Evolutionary conservation across 2,797 vertebrate species (phyloP).

Genomic region (Galagoides demidoff): DNA sequence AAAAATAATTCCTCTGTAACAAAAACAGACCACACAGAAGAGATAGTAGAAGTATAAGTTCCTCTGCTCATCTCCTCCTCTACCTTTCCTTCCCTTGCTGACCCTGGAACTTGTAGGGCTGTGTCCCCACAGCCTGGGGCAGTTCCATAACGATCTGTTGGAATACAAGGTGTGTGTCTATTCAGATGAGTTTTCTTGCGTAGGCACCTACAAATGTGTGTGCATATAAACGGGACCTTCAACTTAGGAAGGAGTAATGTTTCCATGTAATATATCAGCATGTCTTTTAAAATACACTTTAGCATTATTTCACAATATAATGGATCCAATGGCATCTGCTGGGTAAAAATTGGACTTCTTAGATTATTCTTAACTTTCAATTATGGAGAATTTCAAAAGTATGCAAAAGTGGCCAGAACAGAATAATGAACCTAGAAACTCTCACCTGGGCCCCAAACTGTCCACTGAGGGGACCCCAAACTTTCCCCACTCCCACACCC

Average conservation of each 20-base stretch:
- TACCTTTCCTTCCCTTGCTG: background rate
- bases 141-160: rapidly evolving
- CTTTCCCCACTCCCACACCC: background rate
- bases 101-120: background rate
- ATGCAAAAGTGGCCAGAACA: background rate
- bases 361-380: background rate
- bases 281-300: background rate
- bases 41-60: background rate
- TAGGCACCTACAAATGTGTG: background rate
- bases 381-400: background rate
- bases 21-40: background rate
- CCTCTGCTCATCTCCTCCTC: background rate
- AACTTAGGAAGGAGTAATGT: background rate
- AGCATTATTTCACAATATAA: background rate
- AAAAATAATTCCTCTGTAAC: background rate
- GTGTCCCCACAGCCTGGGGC: background rate
- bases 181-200: background rate
- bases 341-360: background rate
- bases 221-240: background rate
- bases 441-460: background rate
- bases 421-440: background rate
- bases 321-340: background rate
- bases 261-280: background rate
- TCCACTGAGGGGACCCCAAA: too few relatives aligned
- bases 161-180: background rate